phyloP scores from a whole-genome alignment of 64 coral and sea anemone species.

The Hydrozoanthus tunicans region DNA sequence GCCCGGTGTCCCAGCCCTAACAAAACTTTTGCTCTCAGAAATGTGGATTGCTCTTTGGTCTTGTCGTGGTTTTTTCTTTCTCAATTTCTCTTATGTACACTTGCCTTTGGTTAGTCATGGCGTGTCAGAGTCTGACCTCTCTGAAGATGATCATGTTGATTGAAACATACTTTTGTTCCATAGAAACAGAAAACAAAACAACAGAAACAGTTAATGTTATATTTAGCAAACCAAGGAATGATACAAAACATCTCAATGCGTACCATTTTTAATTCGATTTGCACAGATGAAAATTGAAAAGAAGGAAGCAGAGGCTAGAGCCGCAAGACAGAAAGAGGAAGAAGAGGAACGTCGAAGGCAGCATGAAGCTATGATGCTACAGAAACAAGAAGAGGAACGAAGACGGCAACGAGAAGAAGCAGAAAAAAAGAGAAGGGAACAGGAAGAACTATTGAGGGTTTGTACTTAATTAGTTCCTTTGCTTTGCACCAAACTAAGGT shows the following conservation, averaged over 20 bases:
- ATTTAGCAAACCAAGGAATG: too few species aligned
- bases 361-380: conserved; percentile 47
- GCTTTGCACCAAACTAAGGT: background rate
- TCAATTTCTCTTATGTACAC: too few species aligned
- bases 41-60: too few species aligned
- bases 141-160: too few species aligned
- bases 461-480: background rate
- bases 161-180: too few species aligned
- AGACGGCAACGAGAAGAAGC: conserved; percentile 74
- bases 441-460: conserved; percentile 60
- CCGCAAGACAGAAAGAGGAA: conserved; percentile 74
- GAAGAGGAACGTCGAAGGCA: conserved; percentile 69
- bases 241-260: background rate
- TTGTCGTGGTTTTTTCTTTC: too few species aligned
- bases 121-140: too few species aligned
- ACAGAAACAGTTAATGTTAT: too few species aligned
- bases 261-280: background rate
- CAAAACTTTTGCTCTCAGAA: too few species aligned
- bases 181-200: too few species aligned
- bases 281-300: conserved; percentile 83
- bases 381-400: conserved; percentile 65
- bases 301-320: conserved; percentile 70
- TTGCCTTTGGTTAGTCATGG: too few species aligned
- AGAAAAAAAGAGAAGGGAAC: conserved; percentile 62
- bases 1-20: too few species aligned